Conservation (phyloP, 2,888 invertebrate species). For the Aspidapion aeneum region DNA sequence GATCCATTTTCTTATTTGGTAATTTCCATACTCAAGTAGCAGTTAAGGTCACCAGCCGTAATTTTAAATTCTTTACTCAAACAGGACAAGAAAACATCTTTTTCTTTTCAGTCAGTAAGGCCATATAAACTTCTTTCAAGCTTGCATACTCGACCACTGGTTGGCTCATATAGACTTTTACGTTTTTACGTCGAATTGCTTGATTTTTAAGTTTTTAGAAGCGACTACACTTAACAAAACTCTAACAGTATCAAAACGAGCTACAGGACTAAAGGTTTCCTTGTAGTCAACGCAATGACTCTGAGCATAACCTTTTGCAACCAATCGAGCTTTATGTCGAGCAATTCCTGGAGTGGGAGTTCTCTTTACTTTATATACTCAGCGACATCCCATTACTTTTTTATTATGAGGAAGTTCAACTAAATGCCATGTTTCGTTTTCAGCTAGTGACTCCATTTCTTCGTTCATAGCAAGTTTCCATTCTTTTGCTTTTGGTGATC, state of each 20-base stretch:
- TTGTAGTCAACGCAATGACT: conserved; percentile 9
- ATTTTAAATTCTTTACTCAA: background rate
- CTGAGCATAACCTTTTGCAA: conserved; percentile 1
- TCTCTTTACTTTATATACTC: background rate
- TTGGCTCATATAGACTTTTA: conserved; percentile 14
- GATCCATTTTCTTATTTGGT: background rate
- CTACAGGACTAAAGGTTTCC: conserved; percentile 10
- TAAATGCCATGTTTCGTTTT: background rate
- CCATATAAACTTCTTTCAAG: conserved; percentile 5
- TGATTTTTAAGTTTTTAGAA: background rate
- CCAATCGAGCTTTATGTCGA: background rate
- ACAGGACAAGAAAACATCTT: background rate
- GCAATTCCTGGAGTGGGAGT: background rate
- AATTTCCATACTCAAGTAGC: conserved; percentile 1
- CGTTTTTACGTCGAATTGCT: conserved; percentile 9
- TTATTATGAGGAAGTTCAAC: background rate
- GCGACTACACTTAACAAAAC: background rate
- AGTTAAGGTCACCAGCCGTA: background rate
- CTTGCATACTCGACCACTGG: conserved; percentile 7
- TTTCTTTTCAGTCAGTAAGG: background rate
- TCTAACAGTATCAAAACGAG: background rate
- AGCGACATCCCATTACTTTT: background rate
- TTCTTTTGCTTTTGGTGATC: too few species aligned
- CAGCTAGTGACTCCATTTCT: background rate
- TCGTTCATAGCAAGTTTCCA: too few species aligned